Conservation (phyloP, 2,888 invertebrate species). For the Drosophila cognata region DNA sequence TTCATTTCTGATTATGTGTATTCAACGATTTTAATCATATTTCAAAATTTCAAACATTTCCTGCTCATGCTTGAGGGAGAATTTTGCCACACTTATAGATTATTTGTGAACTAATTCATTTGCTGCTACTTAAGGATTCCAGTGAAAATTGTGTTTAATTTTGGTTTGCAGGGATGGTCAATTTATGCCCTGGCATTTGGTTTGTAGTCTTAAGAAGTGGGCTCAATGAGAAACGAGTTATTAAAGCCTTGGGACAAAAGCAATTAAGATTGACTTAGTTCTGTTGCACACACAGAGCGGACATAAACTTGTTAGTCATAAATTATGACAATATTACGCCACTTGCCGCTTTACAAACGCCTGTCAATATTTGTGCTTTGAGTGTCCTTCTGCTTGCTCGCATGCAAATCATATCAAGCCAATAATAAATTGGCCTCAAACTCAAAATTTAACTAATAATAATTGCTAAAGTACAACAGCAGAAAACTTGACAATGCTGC, state of each 20-base stretch:
- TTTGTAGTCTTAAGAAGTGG: neutral
- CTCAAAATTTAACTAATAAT: slow-evolving; percentile 61
- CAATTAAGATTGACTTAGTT: slow-evolving; percentile 35
- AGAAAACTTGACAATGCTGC: slow-evolving; percentile 41
- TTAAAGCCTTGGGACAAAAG: slow-evolving; percentile 10
- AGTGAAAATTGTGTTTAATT: slow-evolving; percentile 13
- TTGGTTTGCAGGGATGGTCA: slow-evolving; percentile 14
- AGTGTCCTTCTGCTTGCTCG: slow-evolving; percentile 19
- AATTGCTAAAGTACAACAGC: slow-evolving; percentile 56
- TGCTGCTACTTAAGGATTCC: neutral
- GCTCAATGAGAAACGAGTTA: slow-evolving; percentile 13
- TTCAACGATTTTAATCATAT: neutral
- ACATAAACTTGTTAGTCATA: slow-evolving; percentile 49
- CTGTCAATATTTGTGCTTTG: slow-evolving; percentile 44
- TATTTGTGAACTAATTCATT: neutral
- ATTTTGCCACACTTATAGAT: neutral
- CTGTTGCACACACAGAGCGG: neutral
- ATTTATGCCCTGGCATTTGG: slow-evolving; percentile 17
- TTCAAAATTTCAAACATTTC: neutral
- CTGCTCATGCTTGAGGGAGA: neutral
- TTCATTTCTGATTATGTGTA: neutral
- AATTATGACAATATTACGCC: slow-evolving; percentile 55
- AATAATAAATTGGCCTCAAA: slow-evolving; percentile 52
- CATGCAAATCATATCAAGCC: slow-evolving; percentile 40
- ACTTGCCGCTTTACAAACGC: slow-evolving; percentile 42